Percentiles rank a stretch among this genome's conserved stretches.
phyloP scores from a whole-genome alignment of 2,113 vertebrate species.

The Lutjanus erythropterus region DNA sequence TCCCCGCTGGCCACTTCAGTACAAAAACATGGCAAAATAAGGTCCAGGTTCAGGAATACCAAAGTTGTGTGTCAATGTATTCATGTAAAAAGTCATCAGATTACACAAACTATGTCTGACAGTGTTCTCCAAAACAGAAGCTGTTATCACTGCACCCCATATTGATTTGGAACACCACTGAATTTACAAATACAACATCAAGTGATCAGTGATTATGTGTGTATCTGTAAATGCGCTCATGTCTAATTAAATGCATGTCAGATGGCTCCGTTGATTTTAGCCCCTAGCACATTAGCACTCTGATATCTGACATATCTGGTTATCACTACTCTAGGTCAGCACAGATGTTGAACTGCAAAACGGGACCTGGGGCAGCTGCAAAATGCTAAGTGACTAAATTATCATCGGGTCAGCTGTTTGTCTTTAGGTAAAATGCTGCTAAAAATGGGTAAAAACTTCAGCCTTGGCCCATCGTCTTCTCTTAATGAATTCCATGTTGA shows the following conservation, averaged over 20 bases:
- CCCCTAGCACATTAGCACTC: conserved; percentile 6
- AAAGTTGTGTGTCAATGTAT: too few relatives aligned
- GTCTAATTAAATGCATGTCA: conserved; percentile 33
- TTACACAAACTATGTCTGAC: neutral
- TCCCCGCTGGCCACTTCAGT: too few relatives aligned
- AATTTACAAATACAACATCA: conserved; percentile 19
- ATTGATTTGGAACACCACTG: conserved; percentile 10
- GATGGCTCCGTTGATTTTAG: conserved; percentile 18
- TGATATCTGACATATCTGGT: conserved; percentile 37
- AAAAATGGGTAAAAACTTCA: conserved; percentile 17
- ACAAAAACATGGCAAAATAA: too few relatives aligned
- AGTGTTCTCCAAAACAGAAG: neutral
- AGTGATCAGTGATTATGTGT: neutral
- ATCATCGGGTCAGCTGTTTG: conserved; percentile 27
- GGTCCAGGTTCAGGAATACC: too few relatives aligned
- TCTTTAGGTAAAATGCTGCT: conserved; percentile 19
- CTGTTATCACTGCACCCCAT: neutral
- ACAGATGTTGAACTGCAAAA: conserved; percentile 43
- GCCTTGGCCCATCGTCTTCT: neutral
- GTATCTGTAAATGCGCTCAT: neutral
- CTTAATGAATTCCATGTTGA: conserved; percentile 48
- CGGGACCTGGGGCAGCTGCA: conserved; percentile 30
- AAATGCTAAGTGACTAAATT: conserved; percentile 37
- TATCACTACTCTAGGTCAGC: conserved; percentile 27
- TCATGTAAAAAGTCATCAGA: neutral